Evolutionary conservation across 2,113 vertebrate species (phyloP), one percentile per base, ranked within the genome.

Genomic region (Ameiurus melas): DNA sequence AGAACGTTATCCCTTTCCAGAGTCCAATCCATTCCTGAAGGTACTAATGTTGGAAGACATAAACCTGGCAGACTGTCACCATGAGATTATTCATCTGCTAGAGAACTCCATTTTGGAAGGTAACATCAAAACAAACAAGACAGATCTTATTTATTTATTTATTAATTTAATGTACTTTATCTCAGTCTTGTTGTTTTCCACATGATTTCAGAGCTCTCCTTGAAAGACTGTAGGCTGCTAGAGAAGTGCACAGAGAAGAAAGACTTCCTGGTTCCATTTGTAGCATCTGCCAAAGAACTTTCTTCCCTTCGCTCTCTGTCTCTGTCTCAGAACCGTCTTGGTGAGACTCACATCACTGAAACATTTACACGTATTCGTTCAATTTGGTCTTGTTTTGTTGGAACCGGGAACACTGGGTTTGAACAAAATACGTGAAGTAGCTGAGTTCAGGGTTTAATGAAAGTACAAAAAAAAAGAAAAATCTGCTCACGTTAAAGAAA

Each of bases 151-250:
- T 58, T 20, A 62, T 10, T 78, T 66, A 53, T 0, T 78, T 66
- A 20, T 33, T 39, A 16, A 25, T 55, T 12, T 17, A 43, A 25
- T 55, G 9, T 30, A 12, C 14, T 77, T 85, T 2, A 75, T 68
- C 19, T 8, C 30, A 75, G 47, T 62, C 22, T 5, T 60, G 14
- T 51, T 71, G 78, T n/a, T 73, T 87, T 92, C 85, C 88, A 90
- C 3, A 53, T 55, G 83, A 90, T 89, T 17, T n/a, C 20, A 99
- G 98, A 97, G 92, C 93, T 99, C 83, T 94, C 92, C 0, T 95
- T 98, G 64, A 96, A 95, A 53, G 97, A 98, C 93, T 99, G 98
- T 84, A 96, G 97, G 7, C 96, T 99, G 79, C 96, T 98, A 87
- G 97, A 99, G 93, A 97, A 62, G 66, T 94, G 92, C 27, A 84